Percentiles rank a stretch among this genome's conserved stretches.
Conservation (phyloP, 2,797 vertebrate species). For the Xenops minutus region DNA sequence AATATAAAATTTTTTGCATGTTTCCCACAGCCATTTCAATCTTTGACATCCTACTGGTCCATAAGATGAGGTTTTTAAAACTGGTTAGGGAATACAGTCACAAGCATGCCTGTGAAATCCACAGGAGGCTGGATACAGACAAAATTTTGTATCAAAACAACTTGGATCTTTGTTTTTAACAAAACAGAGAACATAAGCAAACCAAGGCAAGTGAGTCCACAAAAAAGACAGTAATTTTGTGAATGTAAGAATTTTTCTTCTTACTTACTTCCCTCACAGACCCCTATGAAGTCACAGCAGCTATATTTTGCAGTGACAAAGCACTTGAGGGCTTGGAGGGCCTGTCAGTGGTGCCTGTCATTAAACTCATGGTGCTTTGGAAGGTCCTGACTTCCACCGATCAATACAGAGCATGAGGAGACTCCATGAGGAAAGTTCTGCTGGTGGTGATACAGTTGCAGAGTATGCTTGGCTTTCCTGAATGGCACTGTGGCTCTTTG, state of each 20-base stretch:
- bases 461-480: not conserved
- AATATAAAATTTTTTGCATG: not conserved
- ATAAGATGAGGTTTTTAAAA: not conserved
- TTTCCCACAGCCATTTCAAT: not conserved
- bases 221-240: not conserved
- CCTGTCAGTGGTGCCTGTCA: not conserved
- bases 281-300: not conserved
- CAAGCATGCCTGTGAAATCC: not conserved
- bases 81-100: not conserved
- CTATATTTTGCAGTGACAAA: not conserved
- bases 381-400: not conserved
- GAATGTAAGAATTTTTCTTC: not conserved
- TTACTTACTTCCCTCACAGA: not conserved
- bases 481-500: not conserved
- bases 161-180: not conserved
- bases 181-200: not conserved
- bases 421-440: not conserved
- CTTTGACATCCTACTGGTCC: not conserved
- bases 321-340: fast-evolving
- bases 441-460: not conserved
- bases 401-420: not conserved
- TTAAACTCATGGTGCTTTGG: not conserved
- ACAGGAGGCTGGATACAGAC: not conserved
- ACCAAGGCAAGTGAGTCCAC: not conserved
- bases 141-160: not conserved